These are phyloP conservation scores for Rousettus leschenaultii DNA, from an alignment of 2,113 vertebrate genomes.

Conservation along the genomic window DNA sequence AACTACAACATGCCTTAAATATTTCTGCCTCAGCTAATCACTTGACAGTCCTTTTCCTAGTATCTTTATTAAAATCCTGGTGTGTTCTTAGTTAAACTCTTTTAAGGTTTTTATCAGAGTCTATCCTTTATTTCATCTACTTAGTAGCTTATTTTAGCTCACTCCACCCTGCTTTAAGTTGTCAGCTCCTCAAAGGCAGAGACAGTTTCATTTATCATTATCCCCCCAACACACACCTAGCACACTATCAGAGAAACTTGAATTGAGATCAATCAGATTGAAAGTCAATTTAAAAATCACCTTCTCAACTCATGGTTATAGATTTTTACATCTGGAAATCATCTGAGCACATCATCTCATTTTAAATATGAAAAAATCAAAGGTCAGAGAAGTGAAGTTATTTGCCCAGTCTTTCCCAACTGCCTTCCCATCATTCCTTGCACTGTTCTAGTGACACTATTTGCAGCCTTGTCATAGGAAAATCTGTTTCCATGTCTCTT, in stretches of 20 bases:
- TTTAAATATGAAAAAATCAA: constrained; percentile 16
- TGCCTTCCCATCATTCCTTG: neutral
- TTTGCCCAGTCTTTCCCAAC: neutral
- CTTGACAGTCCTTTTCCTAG: neutral
- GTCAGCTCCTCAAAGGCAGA: neutral
- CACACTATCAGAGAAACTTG: neutral
- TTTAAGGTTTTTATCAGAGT: neutral
- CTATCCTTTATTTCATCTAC: neutral
- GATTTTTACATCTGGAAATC: constrained; percentile 11
- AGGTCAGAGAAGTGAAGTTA: neutral
- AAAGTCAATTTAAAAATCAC: neutral
- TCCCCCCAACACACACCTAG: neutral
- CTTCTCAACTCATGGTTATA: neutral
- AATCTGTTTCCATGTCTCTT: neutral
- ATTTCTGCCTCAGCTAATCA: neutral
- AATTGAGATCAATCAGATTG: constrained; percentile 14
- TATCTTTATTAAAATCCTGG: neutral
- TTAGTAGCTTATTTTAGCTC: neutral
- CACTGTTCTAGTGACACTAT: neutral
- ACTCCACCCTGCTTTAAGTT: neutral
- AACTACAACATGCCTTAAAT: neutral
- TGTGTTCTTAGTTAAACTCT: neutral
- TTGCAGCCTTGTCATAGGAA: neutral
- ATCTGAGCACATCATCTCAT: neutral
- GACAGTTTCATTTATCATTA: neutral